These are phyloP conservation scores for Lindbergichthys nudifrons DNA, from an alignment of 2,797 vertebrate species.

Conservation along the genomic window DNA sequence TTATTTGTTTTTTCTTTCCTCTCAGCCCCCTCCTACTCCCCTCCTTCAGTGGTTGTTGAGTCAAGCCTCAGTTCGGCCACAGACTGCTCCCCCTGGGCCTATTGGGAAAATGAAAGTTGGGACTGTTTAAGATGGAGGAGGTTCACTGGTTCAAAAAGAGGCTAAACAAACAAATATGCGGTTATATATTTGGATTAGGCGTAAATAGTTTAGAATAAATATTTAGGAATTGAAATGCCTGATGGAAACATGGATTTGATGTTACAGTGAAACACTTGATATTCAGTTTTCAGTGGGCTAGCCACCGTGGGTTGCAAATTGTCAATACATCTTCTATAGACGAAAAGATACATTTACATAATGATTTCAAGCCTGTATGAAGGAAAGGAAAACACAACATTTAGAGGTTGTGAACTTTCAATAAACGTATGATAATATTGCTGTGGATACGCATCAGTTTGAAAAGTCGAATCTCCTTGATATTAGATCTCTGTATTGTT, in stretches of 20 bases:
- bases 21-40: constrained; percentile 51
- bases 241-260: not conserved
- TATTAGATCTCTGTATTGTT: not conserved
- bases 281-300: constrained; percentile 8
- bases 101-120: constrained; percentile 59
- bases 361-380: not conserved
- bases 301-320: not conserved
- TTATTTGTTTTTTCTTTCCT: constrained; percentile 61
- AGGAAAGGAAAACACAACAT: not conserved
- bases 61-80: constrained; percentile 50
- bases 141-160: constrained; percentile 44
- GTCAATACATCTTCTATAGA: constrained; percentile 6
- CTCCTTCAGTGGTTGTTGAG: constrained; percentile 63
- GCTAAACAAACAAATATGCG: constrained; percentile 38
- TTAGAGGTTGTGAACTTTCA: not conserved
- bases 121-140: constrained; percentile 54
- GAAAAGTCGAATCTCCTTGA: not conserved
- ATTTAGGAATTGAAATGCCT: constrained; percentile 7
- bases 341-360: not conserved
- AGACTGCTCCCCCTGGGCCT: constrained; percentile 40
- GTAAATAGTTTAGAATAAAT: constrained; percentile 44
- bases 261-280: not conserved
- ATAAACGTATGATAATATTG: not conserved
- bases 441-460: not conserved
- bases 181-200: constrained; percentile 39